phyloP scores from a whole-genome alignment of 2,797 vertebrate species.

The Acipenser ruthenus region DNA sequence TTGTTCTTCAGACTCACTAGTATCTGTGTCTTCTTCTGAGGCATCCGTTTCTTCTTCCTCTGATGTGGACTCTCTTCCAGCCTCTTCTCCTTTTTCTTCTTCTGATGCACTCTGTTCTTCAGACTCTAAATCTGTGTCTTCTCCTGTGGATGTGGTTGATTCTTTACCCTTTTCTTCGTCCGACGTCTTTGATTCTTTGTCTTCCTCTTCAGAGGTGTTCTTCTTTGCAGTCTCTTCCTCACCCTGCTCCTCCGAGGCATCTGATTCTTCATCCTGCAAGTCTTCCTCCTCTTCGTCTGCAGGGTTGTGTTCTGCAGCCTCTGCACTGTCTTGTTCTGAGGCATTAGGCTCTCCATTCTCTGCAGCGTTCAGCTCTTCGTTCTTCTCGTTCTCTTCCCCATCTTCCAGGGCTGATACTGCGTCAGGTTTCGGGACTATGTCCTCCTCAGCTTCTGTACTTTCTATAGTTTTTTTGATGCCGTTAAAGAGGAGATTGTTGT shows the following conservation, averaged over 20 bases:
- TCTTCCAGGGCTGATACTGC: no score
- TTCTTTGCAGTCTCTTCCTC: background rate
- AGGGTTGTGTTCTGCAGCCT: background rate
- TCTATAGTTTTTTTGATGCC: conserved; percentile 21
- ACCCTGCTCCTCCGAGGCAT: background rate
- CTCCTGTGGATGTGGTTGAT: background rate
- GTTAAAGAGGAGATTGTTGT: conserved; percentile 30
- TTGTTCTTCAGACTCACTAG: conserved; percentile 16
- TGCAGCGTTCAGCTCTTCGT: conserved; percentile 14
- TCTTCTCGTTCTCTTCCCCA: no score
- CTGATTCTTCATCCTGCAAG: background rate
- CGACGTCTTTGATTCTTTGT: background rate
- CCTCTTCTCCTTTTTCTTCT: conserved; percentile 13
- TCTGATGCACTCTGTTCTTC: conserved; percentile 5
- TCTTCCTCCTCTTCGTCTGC: background rate
- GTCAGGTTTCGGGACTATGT: no score
- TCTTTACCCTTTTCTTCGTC: background rate
- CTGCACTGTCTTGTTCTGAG: conserved; percentile 25
- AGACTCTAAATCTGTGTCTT: conserved; percentile 19
- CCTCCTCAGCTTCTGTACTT: conserved; percentile 18
- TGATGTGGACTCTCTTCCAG: conserved; percentile 32
- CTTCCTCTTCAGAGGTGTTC: background rate
- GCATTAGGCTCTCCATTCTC: conserved; percentile 14
- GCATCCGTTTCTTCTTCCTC: conserved; percentile 16
- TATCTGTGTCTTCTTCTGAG: no score